phyloP scores from a whole-genome alignment of 1,140 invertebrate genomes.

The Drosophila guanche region DNA sequence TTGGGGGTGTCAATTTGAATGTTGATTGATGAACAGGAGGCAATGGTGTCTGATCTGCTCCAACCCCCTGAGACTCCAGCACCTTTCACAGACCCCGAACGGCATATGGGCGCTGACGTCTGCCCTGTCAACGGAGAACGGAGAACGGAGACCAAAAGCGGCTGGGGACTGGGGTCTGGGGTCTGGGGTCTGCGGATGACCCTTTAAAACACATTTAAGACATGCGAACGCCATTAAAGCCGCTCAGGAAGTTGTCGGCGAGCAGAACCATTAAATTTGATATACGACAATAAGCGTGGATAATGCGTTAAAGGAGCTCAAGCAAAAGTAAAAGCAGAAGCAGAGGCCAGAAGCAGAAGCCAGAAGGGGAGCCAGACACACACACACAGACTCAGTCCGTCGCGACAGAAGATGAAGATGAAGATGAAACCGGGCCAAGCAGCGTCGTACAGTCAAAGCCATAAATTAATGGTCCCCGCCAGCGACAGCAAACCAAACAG shows the following conservation, averaged over 20 bases:
- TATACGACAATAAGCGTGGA: conserved; percentile 78
- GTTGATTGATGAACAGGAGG: conserved; percentile 60
- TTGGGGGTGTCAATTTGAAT: conserved; percentile 47
- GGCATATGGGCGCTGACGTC: conserved; percentile 27
- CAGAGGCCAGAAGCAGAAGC: conserved; percentile 3
- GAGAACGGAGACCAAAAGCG: too few relatives aligned
- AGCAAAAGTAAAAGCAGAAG: background rate
- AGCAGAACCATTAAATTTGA: conserved; percentile 71
- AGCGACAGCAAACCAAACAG: conserved; percentile 11
- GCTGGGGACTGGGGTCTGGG: too few relatives aligned
- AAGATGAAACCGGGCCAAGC: too few relatives aligned
- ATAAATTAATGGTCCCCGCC: conserved; percentile 44
- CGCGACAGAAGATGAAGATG: too few relatives aligned
- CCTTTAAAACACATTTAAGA: conserved; percentile 40
- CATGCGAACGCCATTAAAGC: conserved; percentile 54
- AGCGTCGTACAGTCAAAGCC: background rate
- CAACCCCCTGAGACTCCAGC: background rate
- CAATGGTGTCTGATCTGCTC: background rate
- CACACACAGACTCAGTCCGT: too few relatives aligned
- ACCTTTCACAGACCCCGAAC: background rate
- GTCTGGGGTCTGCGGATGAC: background rate
- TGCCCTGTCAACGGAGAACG: conserved; percentile 7
- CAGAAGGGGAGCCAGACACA: background rate
- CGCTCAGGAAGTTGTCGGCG: conserved; percentile 59
- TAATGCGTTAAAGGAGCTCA: conserved; percentile 54